Evolutionary conservation across 2,113 vertebrate genomes (phyloP).

Genomic region (Scopus umbretta): DNA sequence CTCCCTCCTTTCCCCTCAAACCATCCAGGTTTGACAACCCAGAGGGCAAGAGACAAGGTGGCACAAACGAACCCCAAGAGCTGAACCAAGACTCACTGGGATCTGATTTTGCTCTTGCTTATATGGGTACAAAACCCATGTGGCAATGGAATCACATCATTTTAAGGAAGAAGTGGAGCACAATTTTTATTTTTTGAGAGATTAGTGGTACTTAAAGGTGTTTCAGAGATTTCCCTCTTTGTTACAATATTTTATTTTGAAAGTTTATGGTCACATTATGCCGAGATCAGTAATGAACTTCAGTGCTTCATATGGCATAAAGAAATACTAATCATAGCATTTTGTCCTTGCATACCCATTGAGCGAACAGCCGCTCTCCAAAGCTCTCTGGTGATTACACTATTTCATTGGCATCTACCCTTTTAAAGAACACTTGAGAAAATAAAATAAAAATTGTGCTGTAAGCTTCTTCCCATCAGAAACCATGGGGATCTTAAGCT

Average conservation of each 20-base stretch:
- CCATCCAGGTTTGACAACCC: not conserved
- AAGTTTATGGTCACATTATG: not conserved
- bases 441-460: constrained; percentile 28
- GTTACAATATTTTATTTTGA: not conserved
- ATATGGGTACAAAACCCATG: not conserved
- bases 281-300: not conserved
- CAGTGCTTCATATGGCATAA: not conserved
- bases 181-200: not conserved
- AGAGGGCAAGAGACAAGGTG: not conserved
- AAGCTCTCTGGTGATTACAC: constrained; percentile 1
- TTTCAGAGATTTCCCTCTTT: not conserved
- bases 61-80: not conserved
- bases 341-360: not conserved
- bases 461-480: constrained; percentile 34
- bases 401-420: not conserved
- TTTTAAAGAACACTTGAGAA: constrained; percentile 24
- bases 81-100: not conserved
- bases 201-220: not conserved
- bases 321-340: not conserved
- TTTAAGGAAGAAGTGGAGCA: not conserved
- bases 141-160: not conserved
- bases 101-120: not conserved
- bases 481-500: not conserved
- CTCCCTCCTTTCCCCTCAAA: not conserved
- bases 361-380: not conserved